Conservation (phyloP, 2,888 invertebrate species). For the Marasmarcha lunaedactyla region DNA sequence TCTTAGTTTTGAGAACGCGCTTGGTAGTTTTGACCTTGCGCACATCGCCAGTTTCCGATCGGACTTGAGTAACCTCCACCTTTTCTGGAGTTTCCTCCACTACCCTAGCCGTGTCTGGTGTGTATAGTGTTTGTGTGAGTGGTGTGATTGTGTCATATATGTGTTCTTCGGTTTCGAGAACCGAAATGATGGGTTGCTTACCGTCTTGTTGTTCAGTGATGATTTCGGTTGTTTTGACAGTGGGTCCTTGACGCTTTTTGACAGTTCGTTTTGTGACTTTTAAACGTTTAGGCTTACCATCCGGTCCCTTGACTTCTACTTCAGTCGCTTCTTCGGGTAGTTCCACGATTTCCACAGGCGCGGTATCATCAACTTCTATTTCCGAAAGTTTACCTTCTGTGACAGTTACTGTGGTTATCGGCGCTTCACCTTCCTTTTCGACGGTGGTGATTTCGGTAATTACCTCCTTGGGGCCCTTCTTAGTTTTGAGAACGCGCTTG, state of each 20-base stretch:
- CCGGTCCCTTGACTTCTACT: conserved; percentile 20
- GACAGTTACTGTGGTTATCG: conserved; percentile 18
- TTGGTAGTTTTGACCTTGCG: conserved; percentile 14
- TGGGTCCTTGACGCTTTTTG: conserved; percentile 29
- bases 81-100: conserved; percentile 35
- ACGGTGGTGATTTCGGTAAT: conserved; percentile 44
- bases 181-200: conserved; percentile 23
- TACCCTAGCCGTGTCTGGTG: conserved; percentile 13
- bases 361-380: conserved; percentile 25
- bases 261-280: conserved; percentile 18
- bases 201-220: conserved; percentile 23
- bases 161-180: conserved; percentile 26
- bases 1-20: conserved; percentile 12
- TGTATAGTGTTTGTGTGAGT: no score
- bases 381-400: conserved; percentile 7
- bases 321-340: conserved; percentile 34
- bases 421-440: conserved; percentile 34
- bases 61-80: conserved; percentile 32
- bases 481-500: conserved; percentile 29
- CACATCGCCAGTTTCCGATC: conserved; percentile 25
- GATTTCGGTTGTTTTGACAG: conserved; percentile 35
- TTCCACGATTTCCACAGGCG: conserved; percentile 16
- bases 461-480: conserved; percentile 29
- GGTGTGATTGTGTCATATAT: conserved; percentile 15
- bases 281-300: conserved; percentile 24